Percentiles rank a stretch among this genome's conserved stretches.
phyloP scores from a whole-genome alignment of 2,797 vertebrate genomes.

The Girardinus metallicus region DNA sequence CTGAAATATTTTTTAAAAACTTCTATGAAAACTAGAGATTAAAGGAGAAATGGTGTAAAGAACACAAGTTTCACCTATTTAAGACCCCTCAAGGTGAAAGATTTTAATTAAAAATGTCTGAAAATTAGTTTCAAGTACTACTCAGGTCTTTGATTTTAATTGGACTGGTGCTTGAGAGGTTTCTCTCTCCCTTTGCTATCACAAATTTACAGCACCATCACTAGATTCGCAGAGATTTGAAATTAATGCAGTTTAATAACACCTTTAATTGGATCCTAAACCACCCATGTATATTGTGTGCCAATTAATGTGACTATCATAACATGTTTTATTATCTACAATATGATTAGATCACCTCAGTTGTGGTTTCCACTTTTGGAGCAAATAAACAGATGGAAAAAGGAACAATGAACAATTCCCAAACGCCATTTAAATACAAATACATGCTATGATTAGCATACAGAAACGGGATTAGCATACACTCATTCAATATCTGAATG shows the following conservation, averaged over 20 bases:
- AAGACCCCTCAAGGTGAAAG: not conserved
- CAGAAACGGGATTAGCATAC: too few species aligned
- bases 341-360: not conserved
- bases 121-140: conserved; percentile 5
- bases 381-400: not conserved
- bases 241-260: conserved; percentile 14
- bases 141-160: conserved; percentile 52
- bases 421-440: not conserved
- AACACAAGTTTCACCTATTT: conserved; percentile 5
- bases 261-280: not conserved
- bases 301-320: not conserved
- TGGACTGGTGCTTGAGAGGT: conserved; percentile 49
- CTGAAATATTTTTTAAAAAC: not conserved
- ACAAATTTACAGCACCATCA: conserved; percentile 4
- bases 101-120: conserved; percentile 17
- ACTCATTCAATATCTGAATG: conserved; percentile 10
- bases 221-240: conserved; percentile 17
- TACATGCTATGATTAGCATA: not conserved
- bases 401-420: not conserved
- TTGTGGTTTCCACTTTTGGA: not conserved
- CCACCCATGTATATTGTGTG: not conserved
- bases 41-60: not conserved
- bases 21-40: not conserved
- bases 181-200: conserved; percentile 34
- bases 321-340: not conserved